These are phyloP conservation scores for Orthosia gracilis DNA, from an alignment of 2,888 invertebrate species.

Conservation along the genomic window DNA sequence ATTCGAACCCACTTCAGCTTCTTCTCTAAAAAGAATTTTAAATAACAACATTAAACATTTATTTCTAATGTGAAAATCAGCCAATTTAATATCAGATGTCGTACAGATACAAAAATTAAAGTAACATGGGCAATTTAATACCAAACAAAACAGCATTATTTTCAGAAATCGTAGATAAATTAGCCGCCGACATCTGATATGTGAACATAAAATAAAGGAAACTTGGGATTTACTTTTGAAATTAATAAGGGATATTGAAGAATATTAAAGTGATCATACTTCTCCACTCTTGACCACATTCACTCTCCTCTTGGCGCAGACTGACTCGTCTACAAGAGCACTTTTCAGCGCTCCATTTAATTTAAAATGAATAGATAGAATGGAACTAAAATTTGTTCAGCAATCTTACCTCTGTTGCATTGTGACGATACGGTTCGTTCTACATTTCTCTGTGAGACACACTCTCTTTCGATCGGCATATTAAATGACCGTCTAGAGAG, in stretches of 20 bases:
- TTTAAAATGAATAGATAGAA: constrained; percentile 74
- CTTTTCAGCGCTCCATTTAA: constrained; percentile 55
- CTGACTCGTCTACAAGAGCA: constrained; percentile 66
- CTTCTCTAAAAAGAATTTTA: constrained; percentile 17
- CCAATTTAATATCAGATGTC: constrained; percentile 71
- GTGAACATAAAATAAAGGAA: constrained; percentile 63
- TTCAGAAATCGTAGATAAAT: constrained; percentile 11
- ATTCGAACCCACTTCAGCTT: constrained; percentile 72
- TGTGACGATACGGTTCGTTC: constrained; percentile 90
- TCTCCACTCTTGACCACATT: constrained; percentile 60
- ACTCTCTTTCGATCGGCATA: constrained; percentile 91
- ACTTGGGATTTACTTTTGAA: constrained; percentile 55
- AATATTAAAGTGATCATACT: constrained; percentile 66
- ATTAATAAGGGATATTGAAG: constrained; percentile 61
- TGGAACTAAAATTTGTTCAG: constrained; percentile 83
- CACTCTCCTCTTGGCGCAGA: constrained; percentile 63
- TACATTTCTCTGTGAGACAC: constrained; percentile 91
- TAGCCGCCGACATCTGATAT: constrained; percentile 61
- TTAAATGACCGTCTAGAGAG: constrained; percentile 94
- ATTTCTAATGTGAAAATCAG: constrained; percentile 65
- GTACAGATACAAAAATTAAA: constrained; percentile 18
- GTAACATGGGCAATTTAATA: not conserved
- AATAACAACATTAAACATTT: not conserved
- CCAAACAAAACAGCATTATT: constrained; percentile 2
- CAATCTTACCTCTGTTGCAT: constrained; percentile 90